Evolutionary conservation across 2,113 vertebrate species (phyloP), one percentile per base, ranked within the genome.

Genomic region (Chamaea fasciata): DNA sequence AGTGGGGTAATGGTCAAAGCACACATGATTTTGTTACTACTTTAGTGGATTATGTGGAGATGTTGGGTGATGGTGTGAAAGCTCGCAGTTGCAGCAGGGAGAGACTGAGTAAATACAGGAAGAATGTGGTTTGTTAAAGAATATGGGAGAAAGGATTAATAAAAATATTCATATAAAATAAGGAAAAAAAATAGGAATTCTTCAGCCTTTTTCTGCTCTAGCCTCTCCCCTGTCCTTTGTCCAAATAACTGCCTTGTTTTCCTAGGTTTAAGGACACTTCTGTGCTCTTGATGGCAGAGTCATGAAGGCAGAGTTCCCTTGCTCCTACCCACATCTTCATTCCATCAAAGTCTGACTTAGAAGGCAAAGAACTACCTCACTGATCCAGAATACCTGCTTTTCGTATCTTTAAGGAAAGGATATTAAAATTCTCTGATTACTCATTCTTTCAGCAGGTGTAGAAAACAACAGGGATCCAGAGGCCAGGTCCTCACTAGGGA

Each of bases 1-100:
- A 11, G 13, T 49, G 33, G 8, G n/a, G 23, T 8, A 19, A 18
- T 10, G 6, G 5, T 4, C 39, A 15, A 75, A 86, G 76, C 50
- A 42, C 10, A 39, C 15, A 23, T 8, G 28, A 41, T 1, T 0
- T 9, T 39, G 20, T 12, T 27, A n/a, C 10, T 23, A 41, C 1
- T 10, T 57, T 28, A 68, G 10, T 28, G 27, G 39, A 15, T n/a
- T n/a, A 21, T 0, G 1, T 67, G 39, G 13, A 64, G 35, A 27
- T 5, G 3, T 7, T 84, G 28, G 8, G 4, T 60, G 33, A 3
- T 39, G 59, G 14, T 27, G 15, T 37, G 33, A 50, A 87, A 37
- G 14, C 13, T 80, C 44, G 11, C 30, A 65, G n/a, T 31, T 42
- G 41, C 23, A 31, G 9, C 18, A 75, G 24, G 31, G 35, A 52